Base-by-base conservation (phyloP, 2,888 invertebrate genomes). In the Hypsopygia costalis region DNA sequence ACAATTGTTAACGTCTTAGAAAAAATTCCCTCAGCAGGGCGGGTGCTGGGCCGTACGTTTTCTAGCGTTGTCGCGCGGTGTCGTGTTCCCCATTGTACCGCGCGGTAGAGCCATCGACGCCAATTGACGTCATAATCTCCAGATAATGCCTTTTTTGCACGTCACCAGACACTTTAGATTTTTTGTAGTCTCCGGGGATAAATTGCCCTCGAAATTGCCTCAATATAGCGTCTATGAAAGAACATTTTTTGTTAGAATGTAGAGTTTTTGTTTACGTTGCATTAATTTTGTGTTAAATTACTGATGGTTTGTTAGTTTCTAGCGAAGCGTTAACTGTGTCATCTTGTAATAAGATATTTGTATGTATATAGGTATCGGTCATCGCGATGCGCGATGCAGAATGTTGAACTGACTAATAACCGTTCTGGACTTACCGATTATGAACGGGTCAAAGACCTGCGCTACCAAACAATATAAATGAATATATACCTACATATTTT, bases 111-210 rank as follows among this genome's bases (percentile, higher is more conserved):
- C 65, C 69, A 75, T 76, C 73, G 74, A 69, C 62, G 73, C 62
- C 78, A 79, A 81, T 81, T 76, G 78, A 77, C 75, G 74, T 43
- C 44, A 49, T 67, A 66, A 69, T 69, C n/a, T 10, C 7, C 6
- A 8, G n/a, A 30, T 30, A 30, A 30, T 30, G 6, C 6, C 34
- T 25, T 25, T 25, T 25, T 25, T 25, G 25, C 25, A 25, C 6
- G 25, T 2, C 25, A 25, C 25, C 25, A 25, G 25, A 25, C 25
- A 25, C 25, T 25, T 25, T 25, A 16, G 16, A 16, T 16, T 7
- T 25, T 25, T 25, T 25, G 1, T 25, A 8, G 2, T 7, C 5
- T n/a, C n/a, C 7, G n/a, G 25, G n/a, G 25, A 7, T 25, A 25
- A 25, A 25, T 25, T 25, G 7, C 25, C 25, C 25, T 25, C 7